Percentiles rank a stretch among this genome's conserved stretches.
These are phyloP conservation scores for Hoplostethus mediterraneus DNA, from an alignment of 2,797 vertebrate species.

Conservation along the genomic window DNA sequence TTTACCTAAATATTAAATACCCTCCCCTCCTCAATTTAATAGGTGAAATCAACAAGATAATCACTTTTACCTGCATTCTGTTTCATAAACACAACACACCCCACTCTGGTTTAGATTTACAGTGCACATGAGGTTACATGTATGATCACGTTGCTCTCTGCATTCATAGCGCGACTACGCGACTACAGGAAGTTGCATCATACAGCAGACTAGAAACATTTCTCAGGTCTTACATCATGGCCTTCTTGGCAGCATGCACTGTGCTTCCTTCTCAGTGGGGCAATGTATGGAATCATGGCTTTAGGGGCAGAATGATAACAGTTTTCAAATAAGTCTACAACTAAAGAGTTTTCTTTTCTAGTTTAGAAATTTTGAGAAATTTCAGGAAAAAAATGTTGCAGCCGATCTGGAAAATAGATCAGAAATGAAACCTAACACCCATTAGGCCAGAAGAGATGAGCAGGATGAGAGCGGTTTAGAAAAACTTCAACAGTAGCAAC, in stretches of 20 bases:
- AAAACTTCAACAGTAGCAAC: conserved; percentile 4
- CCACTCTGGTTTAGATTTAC: background rate
- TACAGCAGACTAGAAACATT: conserved; percentile 42
- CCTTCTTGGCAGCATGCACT: conserved; percentile 26
- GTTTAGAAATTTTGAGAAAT: too few species aligned
- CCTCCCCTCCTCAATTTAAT: too few species aligned
- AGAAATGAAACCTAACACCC: conserved; percentile 2
- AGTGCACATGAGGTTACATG: background rate
- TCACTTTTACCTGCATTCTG: too few species aligned
- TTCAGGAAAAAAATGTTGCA: background rate
- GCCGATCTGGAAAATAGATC: background rate
- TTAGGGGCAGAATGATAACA: background rate
- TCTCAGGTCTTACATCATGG: conserved; percentile 66
- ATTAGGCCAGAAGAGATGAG: conserved; percentile 10
- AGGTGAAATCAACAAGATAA: too few species aligned
- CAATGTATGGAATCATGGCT: background rate
- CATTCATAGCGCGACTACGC: background rate
- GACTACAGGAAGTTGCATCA: conserved; percentile 66
- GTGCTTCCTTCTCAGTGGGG: conserved; percentile 24
- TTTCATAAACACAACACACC: too few species aligned
- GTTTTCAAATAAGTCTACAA: too few species aligned
- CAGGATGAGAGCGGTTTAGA: conserved; percentile 35
- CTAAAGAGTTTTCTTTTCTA: too few species aligned
- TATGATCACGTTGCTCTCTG: background rate
- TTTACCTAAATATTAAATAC: too few species aligned